A percentile compares a stretch with the other conserved stretches of the same genome.
phyloP scores from a whole-genome alignment of 2,113 vertebrate genomes.

The Bubo bubo region DNA sequence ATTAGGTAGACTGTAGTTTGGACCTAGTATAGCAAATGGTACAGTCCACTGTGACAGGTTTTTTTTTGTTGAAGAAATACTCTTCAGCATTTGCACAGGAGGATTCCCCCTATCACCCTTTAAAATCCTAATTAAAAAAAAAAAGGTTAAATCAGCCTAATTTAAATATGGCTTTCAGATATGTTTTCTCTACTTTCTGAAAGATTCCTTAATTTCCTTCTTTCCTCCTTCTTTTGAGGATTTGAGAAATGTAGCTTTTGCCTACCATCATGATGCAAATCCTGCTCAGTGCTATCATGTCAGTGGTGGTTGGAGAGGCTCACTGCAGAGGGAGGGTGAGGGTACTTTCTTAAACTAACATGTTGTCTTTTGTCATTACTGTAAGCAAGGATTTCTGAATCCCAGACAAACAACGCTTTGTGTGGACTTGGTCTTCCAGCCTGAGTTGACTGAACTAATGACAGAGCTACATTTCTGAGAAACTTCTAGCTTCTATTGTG shows the following conservation, averaged over 20 bases:
- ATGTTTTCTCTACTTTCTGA: background rate
- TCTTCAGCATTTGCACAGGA: background rate
- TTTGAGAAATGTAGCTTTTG: background rate
- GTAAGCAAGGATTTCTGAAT: slow-evolving; percentile 14
- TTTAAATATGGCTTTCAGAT: background rate
- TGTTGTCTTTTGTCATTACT: background rate
- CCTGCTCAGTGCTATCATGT: background rate
- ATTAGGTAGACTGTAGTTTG: background rate
- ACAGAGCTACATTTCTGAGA: background rate
- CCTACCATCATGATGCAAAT: background rate
- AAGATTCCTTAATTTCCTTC: background rate
- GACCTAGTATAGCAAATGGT: background rate
- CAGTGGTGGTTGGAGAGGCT: background rate
- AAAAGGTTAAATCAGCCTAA: background rate
- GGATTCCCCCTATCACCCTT: background rate
- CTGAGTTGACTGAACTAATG: slow-evolving; percentile 16
- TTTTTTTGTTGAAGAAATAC: background rate
- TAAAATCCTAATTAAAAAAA: background rate
- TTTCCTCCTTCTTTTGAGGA: background rate
- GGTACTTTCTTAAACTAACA: background rate
- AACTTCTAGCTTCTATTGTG: background rate
- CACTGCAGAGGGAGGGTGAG: background rate
- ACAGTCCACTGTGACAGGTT: background rate
- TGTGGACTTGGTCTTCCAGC: slow-evolving; percentile 37
- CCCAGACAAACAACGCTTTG: background rate